These are phyloP conservation scores for Macrobrachium rosenbergii DNA, from an alignment of 1,140 invertebrate species.

Conservation along the genomic window DNA sequence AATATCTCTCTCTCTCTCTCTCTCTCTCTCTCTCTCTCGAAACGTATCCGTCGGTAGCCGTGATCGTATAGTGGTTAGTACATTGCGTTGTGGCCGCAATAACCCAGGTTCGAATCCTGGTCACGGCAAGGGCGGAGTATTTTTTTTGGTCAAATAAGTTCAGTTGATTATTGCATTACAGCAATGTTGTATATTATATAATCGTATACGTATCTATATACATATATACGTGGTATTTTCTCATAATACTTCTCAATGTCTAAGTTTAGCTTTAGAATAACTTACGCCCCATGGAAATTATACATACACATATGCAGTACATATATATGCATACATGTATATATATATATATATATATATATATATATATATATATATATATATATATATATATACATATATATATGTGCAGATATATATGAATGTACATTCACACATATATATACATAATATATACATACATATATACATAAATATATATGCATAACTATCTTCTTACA, in stretches of 20 bases:
- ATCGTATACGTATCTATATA: too few relatives aligned
- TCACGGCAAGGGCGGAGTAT: constrained; percentile 78
- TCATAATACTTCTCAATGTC: too few relatives aligned
- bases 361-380: constrained; percentile 10
- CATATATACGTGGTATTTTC: too few relatives aligned
- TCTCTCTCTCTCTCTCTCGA: too few relatives aligned
- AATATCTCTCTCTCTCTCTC: too few relatives aligned
- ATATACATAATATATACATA: background rate
- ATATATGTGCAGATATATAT: background rate
- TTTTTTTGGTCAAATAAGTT: too few relatives aligned
- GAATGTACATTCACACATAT: background rate
- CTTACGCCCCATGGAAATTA: too few relatives aligned
- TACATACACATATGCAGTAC: background rate
- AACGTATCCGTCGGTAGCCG: constrained; percentile 72
- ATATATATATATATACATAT: constrained; percentile 14
- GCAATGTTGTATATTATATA: too few relatives aligned
- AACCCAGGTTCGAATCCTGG: constrained; percentile 94
- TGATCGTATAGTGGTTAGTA: constrained; percentile 93
- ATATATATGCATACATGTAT: background rate
- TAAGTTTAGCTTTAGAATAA: too few relatives aligned
- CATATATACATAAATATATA: background rate
- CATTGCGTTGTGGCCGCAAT: constrained; percentile 92
- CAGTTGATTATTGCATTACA: too few relatives aligned
- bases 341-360: constrained; percentile 29
- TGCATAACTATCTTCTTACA: background rate